A percentile compares a stretch with the other conserved stretches of the same genome.
Conservation (phyloP, 2,113 vertebrate genomes). For the Ariopsis seemanni region DNA sequence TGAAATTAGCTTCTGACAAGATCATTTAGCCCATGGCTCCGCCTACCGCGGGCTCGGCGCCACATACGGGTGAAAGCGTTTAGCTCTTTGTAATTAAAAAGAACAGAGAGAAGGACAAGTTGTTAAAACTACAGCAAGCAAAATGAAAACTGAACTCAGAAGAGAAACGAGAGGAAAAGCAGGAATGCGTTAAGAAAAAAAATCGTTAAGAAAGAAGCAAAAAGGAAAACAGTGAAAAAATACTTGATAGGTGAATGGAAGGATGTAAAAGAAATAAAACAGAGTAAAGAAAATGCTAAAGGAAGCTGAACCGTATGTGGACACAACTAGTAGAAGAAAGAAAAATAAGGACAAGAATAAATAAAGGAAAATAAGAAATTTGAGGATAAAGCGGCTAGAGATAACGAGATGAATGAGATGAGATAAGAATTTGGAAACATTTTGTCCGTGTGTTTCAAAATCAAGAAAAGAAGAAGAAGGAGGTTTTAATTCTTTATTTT, state of each 20-base stretch:
- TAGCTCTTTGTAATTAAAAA: neutral
- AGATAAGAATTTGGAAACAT: neutral
- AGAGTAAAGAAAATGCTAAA: neutral
- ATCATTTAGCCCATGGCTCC: conserved; percentile 65
- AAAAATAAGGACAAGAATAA: neutral
- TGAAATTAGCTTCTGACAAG: conserved; percentile 71
- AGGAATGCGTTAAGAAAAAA: conserved; percentile 37
- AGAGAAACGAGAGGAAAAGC: neutral
- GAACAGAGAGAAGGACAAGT: neutral
- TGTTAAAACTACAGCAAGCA: neutral
- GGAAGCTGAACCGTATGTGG: neutral
- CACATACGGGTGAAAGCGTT: conserved; percentile 46
- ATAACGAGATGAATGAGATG: no score
- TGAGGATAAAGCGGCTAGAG: no score
- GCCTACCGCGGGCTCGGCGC: conserved; percentile 40
- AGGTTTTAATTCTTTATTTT: neutral
- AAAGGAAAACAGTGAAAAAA: conserved; percentile 9
- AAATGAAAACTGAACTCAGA: neutral
- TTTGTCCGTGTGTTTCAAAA: neutral
- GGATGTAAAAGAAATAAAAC: neutral
- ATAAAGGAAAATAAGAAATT: neutral
- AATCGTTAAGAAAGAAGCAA: conserved; percentile 46
- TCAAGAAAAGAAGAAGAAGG: neutral
- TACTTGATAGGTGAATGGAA: conserved; percentile 5
- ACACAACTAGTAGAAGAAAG: neutral